Evolutionary conservation across 2,888 invertebrate genomes (phyloP).

Genomic region (Lasioglossum morio): DNA sequence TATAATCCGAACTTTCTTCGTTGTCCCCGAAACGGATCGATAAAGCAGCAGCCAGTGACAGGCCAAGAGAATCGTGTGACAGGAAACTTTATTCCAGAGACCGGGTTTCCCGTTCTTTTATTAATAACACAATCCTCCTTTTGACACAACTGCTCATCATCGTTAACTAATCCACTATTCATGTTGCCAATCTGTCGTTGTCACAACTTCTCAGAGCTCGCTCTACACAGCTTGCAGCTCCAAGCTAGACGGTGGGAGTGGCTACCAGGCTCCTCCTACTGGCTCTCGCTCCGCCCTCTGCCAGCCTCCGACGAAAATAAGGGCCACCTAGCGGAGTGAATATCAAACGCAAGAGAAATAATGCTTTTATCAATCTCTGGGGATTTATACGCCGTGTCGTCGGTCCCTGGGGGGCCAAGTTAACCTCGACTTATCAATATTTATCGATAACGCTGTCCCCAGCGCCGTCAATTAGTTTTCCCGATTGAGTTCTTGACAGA

Average conservation of each 20-base stretch:
- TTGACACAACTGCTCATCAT: not conserved
- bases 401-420: not conserved
- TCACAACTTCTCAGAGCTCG: not conserved
- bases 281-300: not conserved
- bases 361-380: not conserved
- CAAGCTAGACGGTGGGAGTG: not conserved
- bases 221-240: not conserved
- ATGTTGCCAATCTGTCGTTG: not conserved
- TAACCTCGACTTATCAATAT: conserved; percentile 2
- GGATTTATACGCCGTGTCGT: not conserved
- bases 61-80: not conserved
- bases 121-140: not conserved
- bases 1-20: conserved; percentile 26
- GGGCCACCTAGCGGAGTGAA: not conserved
- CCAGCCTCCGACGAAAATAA: not conserved
- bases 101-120: not conserved
- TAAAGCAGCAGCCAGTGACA: not conserved
- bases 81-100: not conserved
- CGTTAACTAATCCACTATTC: not conserved
- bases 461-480: conserved; percentile 6
- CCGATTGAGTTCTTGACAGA: not conserved
- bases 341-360: not conserved
- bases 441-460: not conserved
- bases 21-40: not conserved
- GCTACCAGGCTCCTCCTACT: not conserved